Conservation (phyloP, 2,797 vertebrate species). For the Lutjanus argentimaculatus region DNA sequence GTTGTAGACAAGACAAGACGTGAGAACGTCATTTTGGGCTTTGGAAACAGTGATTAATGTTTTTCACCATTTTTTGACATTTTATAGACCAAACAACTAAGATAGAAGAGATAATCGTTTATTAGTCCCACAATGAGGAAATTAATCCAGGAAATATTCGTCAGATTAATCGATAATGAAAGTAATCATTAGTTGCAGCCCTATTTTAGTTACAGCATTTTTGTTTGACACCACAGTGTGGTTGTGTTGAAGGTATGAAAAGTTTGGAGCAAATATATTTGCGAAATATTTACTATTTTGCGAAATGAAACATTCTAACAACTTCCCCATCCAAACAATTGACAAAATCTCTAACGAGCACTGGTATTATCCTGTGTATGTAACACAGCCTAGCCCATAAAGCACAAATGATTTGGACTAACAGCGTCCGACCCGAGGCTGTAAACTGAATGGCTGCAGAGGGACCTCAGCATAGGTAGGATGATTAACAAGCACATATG, state of each 20-base stretch:
- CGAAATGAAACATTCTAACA: not conserved
- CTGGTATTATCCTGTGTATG: not conserved
- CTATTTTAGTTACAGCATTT: not conserved
- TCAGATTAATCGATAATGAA: too few relatives aligned
- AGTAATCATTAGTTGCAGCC: not conserved
- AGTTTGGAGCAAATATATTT: not conserved
- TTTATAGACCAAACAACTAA: too few relatives aligned
- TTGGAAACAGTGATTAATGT: too few relatives aligned
- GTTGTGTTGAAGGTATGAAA: not conserved
- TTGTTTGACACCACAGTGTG: not conserved
- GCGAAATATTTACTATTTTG: not conserved
- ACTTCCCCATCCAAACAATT: not conserved
- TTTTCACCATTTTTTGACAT: too few relatives aligned
- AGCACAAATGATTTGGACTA: not conserved
- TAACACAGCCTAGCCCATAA: not conserved
- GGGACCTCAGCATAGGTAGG: constrained; percentile 11
- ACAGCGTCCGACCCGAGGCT: constrained; percentile 11
- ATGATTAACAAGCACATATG: constrained; percentile 52
- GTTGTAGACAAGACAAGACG: too few relatives aligned
- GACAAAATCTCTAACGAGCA: not conserved
- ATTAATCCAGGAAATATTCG: too few relatives aligned
- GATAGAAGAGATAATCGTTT: too few relatives aligned
- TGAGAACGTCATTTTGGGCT: too few relatives aligned
- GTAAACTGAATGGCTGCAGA: constrained; percentile 11
- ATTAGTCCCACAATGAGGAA: too few relatives aligned